Evolutionary conservation across 1,140 invertebrate genomes (phyloP).

Genomic region (Zaprionus davidi): DNA sequence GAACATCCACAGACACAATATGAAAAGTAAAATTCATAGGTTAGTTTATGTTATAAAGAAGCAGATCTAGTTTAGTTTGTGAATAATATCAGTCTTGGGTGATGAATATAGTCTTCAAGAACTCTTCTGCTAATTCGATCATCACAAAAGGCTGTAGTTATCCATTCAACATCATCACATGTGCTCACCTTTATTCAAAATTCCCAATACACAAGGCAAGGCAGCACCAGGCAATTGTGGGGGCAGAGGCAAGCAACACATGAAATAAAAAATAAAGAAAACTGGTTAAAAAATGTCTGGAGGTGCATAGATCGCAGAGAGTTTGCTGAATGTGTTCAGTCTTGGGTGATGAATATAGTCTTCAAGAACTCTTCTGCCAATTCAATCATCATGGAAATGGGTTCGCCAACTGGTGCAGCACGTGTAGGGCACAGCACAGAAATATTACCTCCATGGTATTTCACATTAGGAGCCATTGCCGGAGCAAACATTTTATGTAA

Average conservation of each 20-base stretch:
- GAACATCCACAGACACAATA: background rate
- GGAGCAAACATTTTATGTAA: conserved; percentile 28
- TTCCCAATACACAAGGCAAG: background rate
- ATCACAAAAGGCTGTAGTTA: conserved; percentile 42
- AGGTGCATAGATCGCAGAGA: background rate
- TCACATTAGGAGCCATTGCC: conserved; percentile 15
- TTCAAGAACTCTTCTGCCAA: conserved; percentile 80
- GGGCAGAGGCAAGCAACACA: background rate
- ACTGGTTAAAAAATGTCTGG: background rate
- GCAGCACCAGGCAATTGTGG: conserved; percentile 6
- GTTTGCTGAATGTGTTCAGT: conserved; percentile 39
- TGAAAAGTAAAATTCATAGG: conserved; percentile 35
- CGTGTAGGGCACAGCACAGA: conserved; percentile 50
- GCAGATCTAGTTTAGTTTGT: background rate
- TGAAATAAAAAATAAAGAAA: conserved; percentile 30
- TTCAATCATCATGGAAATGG: conserved; percentile 59
- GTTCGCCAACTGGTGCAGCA: conserved; percentile 31
- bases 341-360: conserved; percentile 84
- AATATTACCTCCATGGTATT: conserved; percentile 61
- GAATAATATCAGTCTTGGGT: conserved; percentile 78
- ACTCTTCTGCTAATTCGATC: conserved; percentile 78
- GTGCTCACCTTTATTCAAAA: conserved; percentile 49
- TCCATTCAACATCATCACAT: background rate
- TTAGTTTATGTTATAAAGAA: conserved; percentile 25
- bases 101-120: conserved; percentile 85